Evolutionary conservation across 2,113 vertebrate species (phyloP), one percentile per base, ranked within the genome.

Genomic region (Orientallactaga bullata): DNA sequence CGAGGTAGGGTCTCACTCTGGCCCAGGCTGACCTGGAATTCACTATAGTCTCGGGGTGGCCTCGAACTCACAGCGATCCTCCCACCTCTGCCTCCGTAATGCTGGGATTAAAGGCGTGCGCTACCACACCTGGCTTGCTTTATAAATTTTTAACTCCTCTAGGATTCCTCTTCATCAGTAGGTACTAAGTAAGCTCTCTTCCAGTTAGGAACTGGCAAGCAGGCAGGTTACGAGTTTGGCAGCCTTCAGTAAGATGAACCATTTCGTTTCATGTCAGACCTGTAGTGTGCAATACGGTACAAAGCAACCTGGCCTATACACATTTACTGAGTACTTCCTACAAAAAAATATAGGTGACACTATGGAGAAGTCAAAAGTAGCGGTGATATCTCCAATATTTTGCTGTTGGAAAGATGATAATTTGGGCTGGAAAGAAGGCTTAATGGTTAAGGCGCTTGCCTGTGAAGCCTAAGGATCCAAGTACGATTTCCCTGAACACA

Each of bases 61-160:
- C n/a, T n/a, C n/a, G n/a, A n/a, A n/a, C n/a, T n/a, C n/a, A n/a
- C n/a, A n/a, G n/a, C n/a, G n/a, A n/a, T n/a, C n/a, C n/a, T n/a
- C n/a, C n/a, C n/a, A n/a, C n/a, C n/a, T n/a, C n/a, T n/a, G n/a
- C n/a, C n/a, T n/a, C n/a, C n/a, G n/a, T n/a, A n/a, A n/a, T n/a
- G n/a, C n/a, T n/a, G n/a, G n/a, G n/a, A n/a, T n/a, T n/a, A n/a
- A n/a, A n/a, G n/a, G n/a, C n/a, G n/a, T n/a, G n/a, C n/a, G n/a
- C n/a, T n/a, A n/a, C n/a, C n/a, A n/a, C n/a, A n/a, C n/a, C n/a
- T n/a, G n/a, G n/a, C n/a, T n/a, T n/a, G 23, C 23, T 42, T 51
- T 15, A 35, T n/a, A 37, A 85, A 90, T 73, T 86, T 6, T 91
- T 68, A 72, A n/a, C 28, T 91, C 77, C 73, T n/a, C 77, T 65